Conservation (phyloP, 2,888 invertebrate species). For the Lochmaea capreae region DNA sequence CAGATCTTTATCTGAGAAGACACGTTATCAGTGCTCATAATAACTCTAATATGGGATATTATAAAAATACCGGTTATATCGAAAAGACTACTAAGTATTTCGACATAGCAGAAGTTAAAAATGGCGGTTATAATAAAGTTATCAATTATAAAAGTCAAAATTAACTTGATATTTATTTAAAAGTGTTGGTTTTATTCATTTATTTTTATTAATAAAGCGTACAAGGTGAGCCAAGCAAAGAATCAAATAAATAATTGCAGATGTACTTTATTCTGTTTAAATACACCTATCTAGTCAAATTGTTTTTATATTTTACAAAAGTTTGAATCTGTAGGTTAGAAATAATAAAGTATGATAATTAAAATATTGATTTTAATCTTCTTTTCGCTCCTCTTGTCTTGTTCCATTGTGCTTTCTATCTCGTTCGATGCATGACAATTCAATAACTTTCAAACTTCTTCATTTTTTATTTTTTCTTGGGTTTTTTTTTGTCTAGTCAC, state of each 20-base stretch:
- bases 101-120: conserved; percentile 30
- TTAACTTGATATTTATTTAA: neutral
- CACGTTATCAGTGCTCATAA: conserved; percentile 71
- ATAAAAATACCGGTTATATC: neutral
- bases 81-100: conserved; percentile 36
- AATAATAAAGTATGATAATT: neutral
- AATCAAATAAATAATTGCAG: neutral
- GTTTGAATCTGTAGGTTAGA: neutral
- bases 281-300: neutral
- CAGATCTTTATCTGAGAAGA: conserved; percentile 72
- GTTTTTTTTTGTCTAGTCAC: too few species aligned
- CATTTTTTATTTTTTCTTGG: too few species aligned
- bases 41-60: neutral
- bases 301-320: neutral
- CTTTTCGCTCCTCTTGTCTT: too few species aligned
- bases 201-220: too few species aligned
- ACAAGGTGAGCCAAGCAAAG: neutral
- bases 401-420: too few species aligned
- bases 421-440: too few species aligned
- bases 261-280: neutral
- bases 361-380: too few species aligned
- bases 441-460: too few species aligned
- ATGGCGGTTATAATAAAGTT: neutral
- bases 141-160: neutral
- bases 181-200: neutral